These are phyloP conservation scores for Clistopyga incitator DNA, from an alignment of 2,888 invertebrate species.

Conservation along the genomic window DNA sequence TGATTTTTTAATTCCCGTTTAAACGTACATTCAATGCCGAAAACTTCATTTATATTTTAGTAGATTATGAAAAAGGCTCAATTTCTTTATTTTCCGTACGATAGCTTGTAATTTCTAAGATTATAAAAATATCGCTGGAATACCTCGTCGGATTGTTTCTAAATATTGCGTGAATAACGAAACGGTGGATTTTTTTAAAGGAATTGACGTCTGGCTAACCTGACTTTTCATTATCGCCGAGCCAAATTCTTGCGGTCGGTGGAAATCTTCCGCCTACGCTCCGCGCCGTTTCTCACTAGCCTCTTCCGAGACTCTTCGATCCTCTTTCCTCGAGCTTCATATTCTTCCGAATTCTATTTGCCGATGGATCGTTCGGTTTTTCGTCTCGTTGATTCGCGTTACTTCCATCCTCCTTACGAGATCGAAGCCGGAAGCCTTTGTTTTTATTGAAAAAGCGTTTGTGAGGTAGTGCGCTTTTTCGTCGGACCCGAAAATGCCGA, in stretches of 20 bases:
- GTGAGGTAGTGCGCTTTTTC: neutral
- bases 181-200: neutral
- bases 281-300: neutral
- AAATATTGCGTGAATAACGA: constrained; percentile 6
- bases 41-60: neutral
- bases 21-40: neutral
- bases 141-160: neutral
- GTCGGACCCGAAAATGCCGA: constrained; percentile 4
- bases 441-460: neutral
- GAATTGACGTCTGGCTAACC: neutral
- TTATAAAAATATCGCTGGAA: neutral
- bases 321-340: neutral
- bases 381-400: constrained; percentile 18
- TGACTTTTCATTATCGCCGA: neutral
- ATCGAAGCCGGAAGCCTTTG: neutral
- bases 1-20: neutral
- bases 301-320: constrained; percentile 9
- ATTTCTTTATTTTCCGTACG: neutral
- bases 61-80: neutral
- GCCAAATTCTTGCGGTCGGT: neutral
- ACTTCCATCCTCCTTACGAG: constrained; percentile 27
- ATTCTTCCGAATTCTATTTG: constrained; percentile 27
- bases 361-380: neutral
- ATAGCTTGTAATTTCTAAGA: neutral
- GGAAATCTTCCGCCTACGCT: neutral